Conservation (phyloP, 2,113 vertebrate genomes). For the Serilophus lunatus region DNA sequence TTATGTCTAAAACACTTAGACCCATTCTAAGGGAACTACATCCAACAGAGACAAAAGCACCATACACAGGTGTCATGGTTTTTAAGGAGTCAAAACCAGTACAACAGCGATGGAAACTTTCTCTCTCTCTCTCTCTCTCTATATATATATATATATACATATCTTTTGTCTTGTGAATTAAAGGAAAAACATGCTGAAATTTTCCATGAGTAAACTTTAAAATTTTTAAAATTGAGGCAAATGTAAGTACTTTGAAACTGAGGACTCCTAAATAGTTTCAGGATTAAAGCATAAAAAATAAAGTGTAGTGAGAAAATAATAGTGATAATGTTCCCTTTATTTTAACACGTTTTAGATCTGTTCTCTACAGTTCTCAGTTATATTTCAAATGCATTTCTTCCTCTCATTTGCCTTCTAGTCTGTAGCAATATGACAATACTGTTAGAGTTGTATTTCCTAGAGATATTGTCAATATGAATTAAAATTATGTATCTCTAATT, state of each 20-base stretch:
- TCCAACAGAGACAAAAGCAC: not conserved
- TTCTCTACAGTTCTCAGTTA: not conserved
- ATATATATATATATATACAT: no score
- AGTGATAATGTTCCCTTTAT: not conserved
- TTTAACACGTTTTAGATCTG: not conserved
- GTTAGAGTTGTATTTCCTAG: not conserved
- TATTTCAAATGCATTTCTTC: not conserved
- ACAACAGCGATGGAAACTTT: not conserved
- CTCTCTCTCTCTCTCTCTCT: no score
- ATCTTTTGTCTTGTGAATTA: no score
- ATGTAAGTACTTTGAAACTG: not conserved
- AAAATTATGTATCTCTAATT: not conserved
- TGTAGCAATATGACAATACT: not conserved
- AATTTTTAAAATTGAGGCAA: not conserved
- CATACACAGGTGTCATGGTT: rapidly evolving
- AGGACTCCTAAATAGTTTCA: not conserved
- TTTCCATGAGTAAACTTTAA: not conserved
- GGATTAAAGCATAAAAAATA: not conserved
- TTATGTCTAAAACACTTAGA: not conserved
- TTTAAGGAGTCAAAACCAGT: not conserved
- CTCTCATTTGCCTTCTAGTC: not conserved
- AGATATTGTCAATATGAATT: not conserved
- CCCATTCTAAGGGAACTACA: not conserved
- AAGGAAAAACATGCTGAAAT: not conserved
- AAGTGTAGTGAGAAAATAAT: not conserved